These are phyloP conservation scores for Lacanobia wlatinum DNA, from an alignment of 2,888 invertebrate genomes.

Conservation along the genomic window DNA sequence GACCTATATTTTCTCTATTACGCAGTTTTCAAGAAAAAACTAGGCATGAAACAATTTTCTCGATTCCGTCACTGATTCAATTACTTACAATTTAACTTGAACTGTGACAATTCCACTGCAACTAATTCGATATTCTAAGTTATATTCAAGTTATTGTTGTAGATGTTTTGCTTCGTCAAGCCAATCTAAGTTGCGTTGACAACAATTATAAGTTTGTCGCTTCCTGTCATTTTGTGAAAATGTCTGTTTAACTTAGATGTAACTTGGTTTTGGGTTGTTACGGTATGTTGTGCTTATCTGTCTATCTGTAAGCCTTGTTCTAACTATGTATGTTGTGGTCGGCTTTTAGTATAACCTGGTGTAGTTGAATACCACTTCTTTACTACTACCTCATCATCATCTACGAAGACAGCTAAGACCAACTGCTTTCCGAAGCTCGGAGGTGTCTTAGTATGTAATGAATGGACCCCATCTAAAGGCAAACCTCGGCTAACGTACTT, in stretches of 20 bases:
- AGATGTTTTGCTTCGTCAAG: slow-evolving; percentile 77
- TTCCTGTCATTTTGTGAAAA: slow-evolving; percentile 73
- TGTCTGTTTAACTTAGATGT: slow-evolving; percentile 68
- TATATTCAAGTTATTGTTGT: slow-evolving; percentile 74
- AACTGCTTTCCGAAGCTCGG: background rate
- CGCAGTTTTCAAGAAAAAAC: slow-evolving; percentile 12
- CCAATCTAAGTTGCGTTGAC: slow-evolving; percentile 82
- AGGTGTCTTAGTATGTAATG: background rate
- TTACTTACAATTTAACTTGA: slow-evolving; percentile 33
- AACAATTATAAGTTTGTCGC: slow-evolving; percentile 79
- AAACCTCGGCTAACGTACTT: background rate
- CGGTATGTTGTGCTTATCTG: slow-evolving; percentile 7
- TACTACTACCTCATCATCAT: too few relatives aligned
- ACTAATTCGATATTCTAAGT: slow-evolving; percentile 67
- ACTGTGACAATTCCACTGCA: slow-evolving; percentile 47
- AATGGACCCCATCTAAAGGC: background rate
- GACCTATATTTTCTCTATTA: slow-evolving; percentile 38
- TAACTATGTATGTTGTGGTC: too few relatives aligned
- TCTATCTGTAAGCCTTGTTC: too few relatives aligned
- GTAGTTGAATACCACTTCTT: too few relatives aligned
- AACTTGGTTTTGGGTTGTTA: slow-evolving; percentile 60
- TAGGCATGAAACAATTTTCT: slow-evolving; percentile 1
- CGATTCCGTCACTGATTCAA: slow-evolving; percentile 18
- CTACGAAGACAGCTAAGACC: too few relatives aligned
- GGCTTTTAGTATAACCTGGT: too few relatives aligned